Conservation (phyloP, 2,797 vertebrate genomes). For the Loriculus beryllinus region DNA sequence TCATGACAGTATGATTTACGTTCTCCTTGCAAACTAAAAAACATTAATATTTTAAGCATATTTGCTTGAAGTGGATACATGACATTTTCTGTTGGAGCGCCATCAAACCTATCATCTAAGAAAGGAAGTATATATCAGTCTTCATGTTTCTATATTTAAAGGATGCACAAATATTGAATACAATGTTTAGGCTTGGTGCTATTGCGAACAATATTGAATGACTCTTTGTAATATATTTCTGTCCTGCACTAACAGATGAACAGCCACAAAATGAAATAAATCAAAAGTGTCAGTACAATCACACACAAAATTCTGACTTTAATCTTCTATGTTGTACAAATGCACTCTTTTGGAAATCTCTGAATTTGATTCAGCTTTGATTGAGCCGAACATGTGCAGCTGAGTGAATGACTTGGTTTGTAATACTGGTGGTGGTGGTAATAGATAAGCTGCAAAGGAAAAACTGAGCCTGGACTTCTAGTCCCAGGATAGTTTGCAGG, state of each 20-base stretch:
- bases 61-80: slow-evolving; percentile 20
- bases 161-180: slow-evolving; percentile 26
- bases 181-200: background rate
- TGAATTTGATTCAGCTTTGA: background rate
- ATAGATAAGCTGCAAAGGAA: background rate
- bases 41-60: slow-evolving; percentile 14
- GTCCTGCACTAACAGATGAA: background rate
- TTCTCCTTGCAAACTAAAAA: slow-evolving; percentile 38
- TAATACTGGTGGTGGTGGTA: background rate
- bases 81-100: background rate
- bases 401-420: background rate
- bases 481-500: background rate
- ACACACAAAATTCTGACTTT: background rate
- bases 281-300: background rate
- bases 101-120: background rate
- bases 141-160: background rate
- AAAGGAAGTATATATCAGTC: slow-evolving; percentile 6
- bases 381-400: background rate
- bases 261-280: slow-evolving; percentile 3
- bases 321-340: background rate
- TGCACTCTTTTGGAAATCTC: background rate
- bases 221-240: background rate
- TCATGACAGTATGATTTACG: slow-evolving; percentile 46
- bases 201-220: slow-evolving; percentile 4
- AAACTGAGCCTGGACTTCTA: background rate